Evolutionary conservation across 35 echinoderm and acorn worm genomes (phyloP).

Genomic region (Diadema setosum): DNA sequence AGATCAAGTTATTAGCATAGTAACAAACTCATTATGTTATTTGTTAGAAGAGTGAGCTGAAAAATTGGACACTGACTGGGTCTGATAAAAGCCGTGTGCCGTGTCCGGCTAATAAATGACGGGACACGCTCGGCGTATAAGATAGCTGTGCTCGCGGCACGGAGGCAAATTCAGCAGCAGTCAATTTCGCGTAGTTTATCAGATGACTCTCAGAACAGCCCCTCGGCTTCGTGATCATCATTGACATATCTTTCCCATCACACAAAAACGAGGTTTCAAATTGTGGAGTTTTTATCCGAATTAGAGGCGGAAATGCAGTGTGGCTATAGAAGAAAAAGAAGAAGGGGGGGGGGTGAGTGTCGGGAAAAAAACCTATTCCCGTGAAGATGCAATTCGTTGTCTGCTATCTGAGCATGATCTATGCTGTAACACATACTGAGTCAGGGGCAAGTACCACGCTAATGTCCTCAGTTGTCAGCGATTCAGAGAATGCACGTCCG

Average conservation of each 20-base stretch:
- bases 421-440: not conserved
- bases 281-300: not conserved
- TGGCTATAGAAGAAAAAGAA: not conserved
- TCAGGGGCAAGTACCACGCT: not conserved
- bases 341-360: not conserved
- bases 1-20: constrained; percentile 33
- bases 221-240: constrained; percentile 8
- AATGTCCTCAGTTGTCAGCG: not conserved
- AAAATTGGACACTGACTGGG: not conserved
- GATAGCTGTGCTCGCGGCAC: not conserved
- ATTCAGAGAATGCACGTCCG: not conserved
- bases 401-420: not conserved
- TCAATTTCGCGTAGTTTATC: constrained; percentile 2
- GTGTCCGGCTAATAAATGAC: constrained; percentile 9
- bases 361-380: not conserved
- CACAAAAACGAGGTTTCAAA: not conserved
- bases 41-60: not conserved
- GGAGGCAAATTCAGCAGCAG: not conserved
- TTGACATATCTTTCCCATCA: constrained; percentile 22
- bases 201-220: constrained; percentile 7
- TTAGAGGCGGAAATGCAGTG: constrained; percentile 13
- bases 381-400: constrained; percentile 14
- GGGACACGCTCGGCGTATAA: constrained; percentile 16
- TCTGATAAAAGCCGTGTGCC: not conserved
- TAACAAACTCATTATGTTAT: constrained; percentile 30